Base-by-base conservation (phyloP, 2,113 vertebrate species). In the Ictalurus furcatus region DNA sequence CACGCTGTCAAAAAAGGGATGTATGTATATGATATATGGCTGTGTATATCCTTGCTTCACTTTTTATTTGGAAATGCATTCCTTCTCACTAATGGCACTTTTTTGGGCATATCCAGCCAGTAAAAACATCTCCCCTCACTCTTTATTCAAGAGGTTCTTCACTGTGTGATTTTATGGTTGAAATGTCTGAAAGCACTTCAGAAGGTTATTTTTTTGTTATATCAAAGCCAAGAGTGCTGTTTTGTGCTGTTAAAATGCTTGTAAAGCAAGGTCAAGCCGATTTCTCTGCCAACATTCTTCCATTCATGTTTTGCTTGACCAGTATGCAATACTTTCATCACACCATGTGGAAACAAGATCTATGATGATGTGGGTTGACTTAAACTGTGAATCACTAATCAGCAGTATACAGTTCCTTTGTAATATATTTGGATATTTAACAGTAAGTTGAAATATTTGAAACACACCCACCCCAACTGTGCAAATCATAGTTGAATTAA, bases 251-350 rank as follows among this genome's bases (percentile, higher is more conserved):
- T 65, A 19, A 30, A 30, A 52, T 67, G 40, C 34, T 52, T 84
- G 44, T 5, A 84, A 52, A 67, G 81, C 63, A 81, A 83, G 56
- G 88, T 54, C 58, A 63, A 76, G 59, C n/a, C 19, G 83, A 16
- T 65, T 48, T 84, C 21, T 21, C 7, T 86, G 89, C 69, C 85
- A 90, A 63, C 63, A 67, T 87, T 69, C 71, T 90, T 59, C 37
- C 48, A 37, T 79, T 87, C 79, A 84, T 44, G 76, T 79, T 80
- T 85, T 85, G 44, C 63, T 87, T 90, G 80, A 79, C 25, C 59
- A 48, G 80, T 87, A 84, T 67, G 86, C 71, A 69, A 84, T 84
- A 30, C 71, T 78, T 37, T 78, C 80, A 25, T 61, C 34, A 82
- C 19, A 37, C 85, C 63, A 67, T 69, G 69, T 84, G 80, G 61